Conservation (phyloP, 1,140 invertebrate genomes). For the Bombus breviceps region DNA sequence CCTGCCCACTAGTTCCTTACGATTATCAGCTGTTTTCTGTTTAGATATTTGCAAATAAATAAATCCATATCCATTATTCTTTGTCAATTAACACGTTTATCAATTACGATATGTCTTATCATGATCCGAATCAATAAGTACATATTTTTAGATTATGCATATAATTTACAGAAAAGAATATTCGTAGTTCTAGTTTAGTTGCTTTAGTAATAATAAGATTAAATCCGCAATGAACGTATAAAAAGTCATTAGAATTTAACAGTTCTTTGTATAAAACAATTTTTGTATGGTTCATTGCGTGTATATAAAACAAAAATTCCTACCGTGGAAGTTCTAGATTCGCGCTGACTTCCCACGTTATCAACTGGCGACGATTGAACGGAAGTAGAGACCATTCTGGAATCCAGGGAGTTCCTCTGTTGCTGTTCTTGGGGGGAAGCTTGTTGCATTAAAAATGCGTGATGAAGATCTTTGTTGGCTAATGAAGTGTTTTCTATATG, state of each 20-base stretch:
- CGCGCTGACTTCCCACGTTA: too few species aligned
- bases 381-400: not conserved
- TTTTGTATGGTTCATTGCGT: too few species aligned
- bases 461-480: not conserved
- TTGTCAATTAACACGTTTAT: not conserved
- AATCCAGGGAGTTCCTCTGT: conserved; percentile 13
- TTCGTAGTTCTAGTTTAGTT: too few species aligned
- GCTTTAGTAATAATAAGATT: too few species aligned
- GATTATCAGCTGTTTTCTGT: accelerated
- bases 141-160: not conserved
- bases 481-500: accelerated
- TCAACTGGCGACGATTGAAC: not conserved
- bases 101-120: not conserved
- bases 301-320: not conserved
- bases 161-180: too few species aligned
- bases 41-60: not conserved
- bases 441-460: not conserved
- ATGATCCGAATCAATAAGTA: not conserved
- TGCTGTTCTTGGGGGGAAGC: not conserved
- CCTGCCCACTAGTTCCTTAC: not conserved
- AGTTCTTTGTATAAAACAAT: too few species aligned
- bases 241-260: too few species aligned
- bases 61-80: not conserved
- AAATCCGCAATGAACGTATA: too few species aligned
- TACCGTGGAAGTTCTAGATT: not conserved